A percentile compares a stretch with the other conserved stretches of the same genome.
These are phyloP conservation scores for Meriones psammophilus DNA, from an alignment of 2,797 vertebrate species.

Conservation along the genomic window DNA sequence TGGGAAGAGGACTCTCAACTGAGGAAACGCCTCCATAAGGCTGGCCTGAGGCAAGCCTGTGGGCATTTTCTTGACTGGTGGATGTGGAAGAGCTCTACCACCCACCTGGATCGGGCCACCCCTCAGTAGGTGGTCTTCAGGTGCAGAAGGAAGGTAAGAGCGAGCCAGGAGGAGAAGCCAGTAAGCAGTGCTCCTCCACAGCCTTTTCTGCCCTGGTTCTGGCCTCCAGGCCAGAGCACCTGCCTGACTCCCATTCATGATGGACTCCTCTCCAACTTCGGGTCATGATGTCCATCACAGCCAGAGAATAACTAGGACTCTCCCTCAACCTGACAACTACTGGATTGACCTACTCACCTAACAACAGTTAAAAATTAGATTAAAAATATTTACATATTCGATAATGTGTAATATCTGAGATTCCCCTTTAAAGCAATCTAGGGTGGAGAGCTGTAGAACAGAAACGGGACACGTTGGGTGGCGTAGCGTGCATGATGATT, in stretches of 20 bases:
- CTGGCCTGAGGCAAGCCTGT: neutral
- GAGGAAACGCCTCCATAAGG: neutral
- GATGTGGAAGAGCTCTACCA: no score
- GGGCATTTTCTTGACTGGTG: neutral
- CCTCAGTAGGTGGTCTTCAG: no score
- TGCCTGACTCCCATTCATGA: neutral
- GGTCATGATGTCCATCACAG: neutral
- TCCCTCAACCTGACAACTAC: neutral
- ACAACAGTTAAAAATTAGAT: neutral
- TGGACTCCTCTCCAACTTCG: neutral
- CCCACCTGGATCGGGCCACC: neutral
- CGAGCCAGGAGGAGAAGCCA: neutral
- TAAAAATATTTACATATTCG: slow-evolving; percentile 27
- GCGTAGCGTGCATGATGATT: neutral
- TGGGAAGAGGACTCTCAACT: neutral
- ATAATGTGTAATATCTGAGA: neutral
- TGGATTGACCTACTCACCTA: neutral
- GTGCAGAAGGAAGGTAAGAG: neutral
- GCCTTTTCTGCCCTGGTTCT: no score
- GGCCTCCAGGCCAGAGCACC: neutral
- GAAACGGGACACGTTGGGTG: neutral
- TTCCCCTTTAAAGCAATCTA: slow-evolving; percentile 9
- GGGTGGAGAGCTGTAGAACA: neutral
- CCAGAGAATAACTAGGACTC: neutral
- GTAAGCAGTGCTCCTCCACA: neutral